phyloP scores from a whole-genome alignment of 92 coral and sea anemone genomes.

The Pocillopora meandrina region DNA sequence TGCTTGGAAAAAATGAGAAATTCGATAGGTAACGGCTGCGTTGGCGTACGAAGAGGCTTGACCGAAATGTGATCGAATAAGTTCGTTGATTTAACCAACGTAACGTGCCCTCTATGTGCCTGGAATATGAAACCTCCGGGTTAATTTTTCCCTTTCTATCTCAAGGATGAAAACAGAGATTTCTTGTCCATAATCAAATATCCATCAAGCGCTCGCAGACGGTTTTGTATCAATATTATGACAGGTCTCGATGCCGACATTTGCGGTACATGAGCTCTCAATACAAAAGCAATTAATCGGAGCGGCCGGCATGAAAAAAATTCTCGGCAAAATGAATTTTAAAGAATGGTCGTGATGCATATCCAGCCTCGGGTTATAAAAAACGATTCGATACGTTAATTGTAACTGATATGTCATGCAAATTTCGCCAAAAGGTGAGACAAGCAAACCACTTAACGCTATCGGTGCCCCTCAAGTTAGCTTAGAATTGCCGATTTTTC shows the following conservation, averaged over 20 bases:
- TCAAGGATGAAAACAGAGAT: background rate
- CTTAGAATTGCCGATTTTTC: slow-evolving; percentile 9
- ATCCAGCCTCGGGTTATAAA: background rate
- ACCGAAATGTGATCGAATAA: background rate
- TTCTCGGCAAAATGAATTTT: background rate
- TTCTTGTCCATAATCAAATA: slow-evolving; percentile 2
- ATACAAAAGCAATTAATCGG: too few relatives aligned
- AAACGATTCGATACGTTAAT: background rate
- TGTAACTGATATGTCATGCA: background rate
- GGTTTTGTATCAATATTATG: slow-evolving; percentile 13
- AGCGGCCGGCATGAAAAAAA: too few relatives aligned
- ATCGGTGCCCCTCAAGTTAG: slow-evolving; percentile 2
- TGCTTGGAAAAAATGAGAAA: too few relatives aligned
- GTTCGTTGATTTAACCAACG: slow-evolving; percentile 16
- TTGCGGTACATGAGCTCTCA: background rate
- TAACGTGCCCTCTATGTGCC: background rate
- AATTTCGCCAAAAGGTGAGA: background rate
- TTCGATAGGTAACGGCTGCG: background rate
- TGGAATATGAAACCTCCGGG: background rate
- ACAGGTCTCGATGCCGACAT: background rate
- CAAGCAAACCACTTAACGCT: background rate
- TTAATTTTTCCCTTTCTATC: background rate
- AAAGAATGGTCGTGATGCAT: background rate
- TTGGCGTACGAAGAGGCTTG: background rate
- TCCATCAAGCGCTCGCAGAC: background rate